Evolutionary conservation across 2,113 vertebrate genomes (phyloP).

Genomic region (Mesocricetus auratus): DNA sequence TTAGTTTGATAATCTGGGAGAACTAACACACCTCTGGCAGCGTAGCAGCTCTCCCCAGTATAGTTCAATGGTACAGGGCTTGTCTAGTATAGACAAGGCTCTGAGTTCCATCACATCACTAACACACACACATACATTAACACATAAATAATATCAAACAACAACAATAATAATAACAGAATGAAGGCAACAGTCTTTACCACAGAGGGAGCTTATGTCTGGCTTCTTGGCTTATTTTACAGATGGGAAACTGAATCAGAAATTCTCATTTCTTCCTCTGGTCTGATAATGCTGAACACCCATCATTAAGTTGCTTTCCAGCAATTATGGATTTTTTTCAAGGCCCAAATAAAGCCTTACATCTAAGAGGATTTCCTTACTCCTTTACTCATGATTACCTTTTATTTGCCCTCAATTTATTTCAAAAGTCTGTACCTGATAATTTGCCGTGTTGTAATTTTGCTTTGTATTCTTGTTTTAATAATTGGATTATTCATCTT

Average conservation of each 20-base stretch:
- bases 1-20: neutral
- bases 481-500: conserved; percentile 12
- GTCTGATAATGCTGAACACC: neutral
- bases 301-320: neutral
- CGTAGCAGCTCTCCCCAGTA: neutral
- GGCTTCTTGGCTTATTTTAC: conserved; percentile 29
- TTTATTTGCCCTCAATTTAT: conserved; percentile 34
- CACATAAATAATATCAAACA: neutral
- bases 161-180: neutral
- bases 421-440: neutral
- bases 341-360: neutral
- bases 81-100: neutral
- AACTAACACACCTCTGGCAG: neutral
- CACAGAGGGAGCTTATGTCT: neutral
- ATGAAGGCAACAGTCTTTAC: too few relatives aligned
- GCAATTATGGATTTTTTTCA: neutral
- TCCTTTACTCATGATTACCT: neutral
- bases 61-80: neutral
- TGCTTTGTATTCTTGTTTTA: conserved; percentile 34
- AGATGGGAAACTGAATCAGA: conserved; percentile 36
- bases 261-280: conserved; percentile 17
- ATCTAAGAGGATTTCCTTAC: conserved; percentile 32
- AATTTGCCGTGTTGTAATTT: conserved; percentile 54
- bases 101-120: neutral
- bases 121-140: neutral